These are phyloP conservation scores for Willisornis vidua DNA, from an alignment of 2,113 vertebrate species.

Conservation along the genomic window DNA sequence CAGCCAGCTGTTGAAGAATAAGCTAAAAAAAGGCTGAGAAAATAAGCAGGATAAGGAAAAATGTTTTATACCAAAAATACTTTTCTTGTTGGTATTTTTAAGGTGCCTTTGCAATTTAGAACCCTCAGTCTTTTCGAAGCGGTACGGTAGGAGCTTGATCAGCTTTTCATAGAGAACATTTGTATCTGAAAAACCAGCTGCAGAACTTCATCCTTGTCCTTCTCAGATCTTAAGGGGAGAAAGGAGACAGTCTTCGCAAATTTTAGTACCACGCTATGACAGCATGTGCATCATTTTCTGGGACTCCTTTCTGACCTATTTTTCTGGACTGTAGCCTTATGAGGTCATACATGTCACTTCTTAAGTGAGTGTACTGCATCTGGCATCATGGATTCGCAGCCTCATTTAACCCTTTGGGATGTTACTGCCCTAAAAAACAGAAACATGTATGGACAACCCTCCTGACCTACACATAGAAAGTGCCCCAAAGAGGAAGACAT, in stretches of 20 bases:
- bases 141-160: not conserved
- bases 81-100: not conserved
- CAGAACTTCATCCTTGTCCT: not conserved
- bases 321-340: not conserved
- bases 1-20: not conserved
- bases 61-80: not conserved
- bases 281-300: not conserved
- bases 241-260: not conserved
- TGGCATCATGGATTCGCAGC: not conserved
- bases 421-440: not conserved
- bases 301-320: not conserved
- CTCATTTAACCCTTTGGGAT: not conserved
- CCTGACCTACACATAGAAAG: not conserved
- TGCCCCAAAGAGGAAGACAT: not conserved
- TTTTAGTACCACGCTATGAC: not conserved
- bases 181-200: not conserved
- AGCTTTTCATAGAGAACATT: not conserved
- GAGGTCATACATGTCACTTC: fast-evolving
- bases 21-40: not conserved
- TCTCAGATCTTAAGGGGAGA: not conserved
- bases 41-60: not conserved
- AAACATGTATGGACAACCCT: not conserved
- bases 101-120: not conserved
- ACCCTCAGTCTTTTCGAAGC: not conserved
- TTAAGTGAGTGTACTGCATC: not conserved